Evolutionary conservation across 2,797 vertebrate genomes (phyloP).

Genomic region (Leptoclinus maculatus): DNA sequence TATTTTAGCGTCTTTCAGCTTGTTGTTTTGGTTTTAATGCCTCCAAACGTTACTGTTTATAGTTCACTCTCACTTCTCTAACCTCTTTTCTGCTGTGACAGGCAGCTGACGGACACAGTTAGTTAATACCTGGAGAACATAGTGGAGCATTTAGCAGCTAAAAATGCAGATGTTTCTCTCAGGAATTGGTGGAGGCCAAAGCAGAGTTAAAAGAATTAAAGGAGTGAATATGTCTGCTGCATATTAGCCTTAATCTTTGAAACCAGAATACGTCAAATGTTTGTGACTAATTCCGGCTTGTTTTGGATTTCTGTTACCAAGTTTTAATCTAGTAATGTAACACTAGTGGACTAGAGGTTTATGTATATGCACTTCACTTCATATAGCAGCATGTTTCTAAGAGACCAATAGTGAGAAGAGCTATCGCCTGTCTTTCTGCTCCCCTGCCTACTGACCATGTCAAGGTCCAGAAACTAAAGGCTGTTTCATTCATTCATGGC

Average conservation of each 20-base stretch:
- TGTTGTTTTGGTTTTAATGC: background rate
- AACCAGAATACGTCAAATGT: background rate
- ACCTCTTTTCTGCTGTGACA: background rate
- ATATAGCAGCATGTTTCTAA: background rate
- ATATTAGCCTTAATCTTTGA: background rate
- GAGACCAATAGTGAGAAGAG: background rate
- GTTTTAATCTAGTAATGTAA: background rate
- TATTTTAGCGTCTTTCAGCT: background rate
- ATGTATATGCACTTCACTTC: background rate
- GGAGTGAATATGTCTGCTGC: background rate
- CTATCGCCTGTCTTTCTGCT: background rate
- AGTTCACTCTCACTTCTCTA: background rate
- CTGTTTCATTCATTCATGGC: conserved; percentile 42
- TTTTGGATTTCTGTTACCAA: conserved; percentile 2
- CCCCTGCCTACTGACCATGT: conserved; percentile 1
- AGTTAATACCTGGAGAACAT: background rate
- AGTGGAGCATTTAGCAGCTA: background rate
- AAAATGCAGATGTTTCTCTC: background rate
- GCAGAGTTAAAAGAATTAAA: background rate
- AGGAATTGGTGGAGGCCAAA: background rate
- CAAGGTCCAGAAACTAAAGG: conserved; percentile 20
- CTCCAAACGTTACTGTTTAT: background rate
- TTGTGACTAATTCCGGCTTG: background rate
- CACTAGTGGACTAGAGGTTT: background rate
- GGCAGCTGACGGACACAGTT: too few relatives aligned